Evolutionary conservation across 2,113 vertebrate species (phyloP).

Genomic region (Callaeas wilsoni): DNA sequence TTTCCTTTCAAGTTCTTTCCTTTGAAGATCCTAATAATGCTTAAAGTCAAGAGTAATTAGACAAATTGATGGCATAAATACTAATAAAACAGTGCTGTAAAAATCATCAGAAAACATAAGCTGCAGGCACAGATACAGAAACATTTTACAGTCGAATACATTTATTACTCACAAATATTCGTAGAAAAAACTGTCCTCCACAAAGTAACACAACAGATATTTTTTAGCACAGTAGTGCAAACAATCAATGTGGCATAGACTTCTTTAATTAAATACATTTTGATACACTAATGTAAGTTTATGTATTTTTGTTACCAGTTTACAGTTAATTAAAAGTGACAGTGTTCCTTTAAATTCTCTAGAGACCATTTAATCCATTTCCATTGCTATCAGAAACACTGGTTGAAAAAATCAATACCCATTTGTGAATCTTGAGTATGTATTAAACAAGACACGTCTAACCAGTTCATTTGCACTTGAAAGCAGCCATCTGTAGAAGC

Average conservation of each 20-base stretch:
- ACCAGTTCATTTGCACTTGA: slow-evolving; percentile 99
- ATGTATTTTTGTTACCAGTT: slow-evolving; percentile 86
- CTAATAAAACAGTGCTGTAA: slow-evolving; percentile 50
- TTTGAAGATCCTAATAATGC: slow-evolving; percentile 49
- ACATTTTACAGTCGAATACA: not conserved
- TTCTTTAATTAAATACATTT: slow-evolving; percentile 64
- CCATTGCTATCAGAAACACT: slow-evolving; percentile 97
- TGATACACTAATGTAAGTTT: slow-evolving; percentile 85
- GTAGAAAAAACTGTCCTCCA: not conserved
- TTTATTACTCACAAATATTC: not conserved
- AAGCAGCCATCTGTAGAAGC: slow-evolving; percentile 99
- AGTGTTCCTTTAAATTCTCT: slow-evolving; percentile 98
- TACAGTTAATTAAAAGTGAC: slow-evolving; percentile 99
- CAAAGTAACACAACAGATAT: not conserved
- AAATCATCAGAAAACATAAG: slow-evolving; percentile 31
- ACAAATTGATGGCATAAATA: slow-evolving; percentile 56
- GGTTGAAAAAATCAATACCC: slow-evolving; percentile 99
- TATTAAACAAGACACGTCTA: slow-evolving; percentile 99
- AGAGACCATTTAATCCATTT: slow-evolving; percentile 99
- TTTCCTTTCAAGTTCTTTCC: slow-evolving; percentile 42
- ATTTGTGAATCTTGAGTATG: slow-evolving; percentile 99
- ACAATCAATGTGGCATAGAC: not conserved
- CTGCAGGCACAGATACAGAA: slow-evolving; percentile 15
- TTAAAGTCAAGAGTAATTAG: slow-evolving; percentile 60
- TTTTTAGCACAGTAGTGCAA: slow-evolving; percentile 7